These are phyloP conservation scores for Gorilla gorilla DNA, from an alignment of 2,113 vertebrate species.

Conservation along the genomic window DNA sequence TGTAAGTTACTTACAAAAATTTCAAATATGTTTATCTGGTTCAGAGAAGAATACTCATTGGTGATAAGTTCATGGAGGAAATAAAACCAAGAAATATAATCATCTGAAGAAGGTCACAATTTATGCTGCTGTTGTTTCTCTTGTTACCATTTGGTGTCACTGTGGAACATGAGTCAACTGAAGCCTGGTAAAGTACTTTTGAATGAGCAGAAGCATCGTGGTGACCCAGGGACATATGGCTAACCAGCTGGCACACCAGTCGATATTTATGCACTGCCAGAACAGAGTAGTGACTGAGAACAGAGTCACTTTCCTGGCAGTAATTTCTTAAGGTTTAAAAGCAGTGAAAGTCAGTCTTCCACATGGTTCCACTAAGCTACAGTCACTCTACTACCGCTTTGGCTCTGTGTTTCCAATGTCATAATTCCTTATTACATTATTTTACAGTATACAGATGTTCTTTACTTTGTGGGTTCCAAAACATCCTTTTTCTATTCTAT, in stretches of 20 bases:
- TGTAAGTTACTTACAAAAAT: neutral
- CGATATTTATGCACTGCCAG: neutral
- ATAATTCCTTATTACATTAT: neutral
- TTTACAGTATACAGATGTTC: neutral
- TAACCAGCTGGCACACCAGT: neutral
- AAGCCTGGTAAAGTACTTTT: neutral
- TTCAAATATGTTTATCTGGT: constrained; percentile 4
- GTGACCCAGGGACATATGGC: neutral
- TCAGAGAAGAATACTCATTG: neutral
- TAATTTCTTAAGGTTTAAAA: constrained; percentile 38
- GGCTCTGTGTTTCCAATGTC: neutral
- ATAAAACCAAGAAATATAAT: neutral
- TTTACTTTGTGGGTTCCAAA: neutral
- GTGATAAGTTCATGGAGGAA: neutral
- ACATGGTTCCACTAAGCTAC: neutral
- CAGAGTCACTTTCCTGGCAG: neutral
- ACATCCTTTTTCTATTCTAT: neutral
- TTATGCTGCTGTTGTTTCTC: neutral
- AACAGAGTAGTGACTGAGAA: neutral
- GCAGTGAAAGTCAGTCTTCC: constrained; percentile 13
- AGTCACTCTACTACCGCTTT: neutral
- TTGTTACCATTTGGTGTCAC: neutral
- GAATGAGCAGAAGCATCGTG: neutral
- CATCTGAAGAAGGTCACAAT: neutral
- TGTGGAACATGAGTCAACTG: neutral